Conservation (phyloP, 1,140 invertebrate genomes). For the Microplitis demolitor region DNA sequence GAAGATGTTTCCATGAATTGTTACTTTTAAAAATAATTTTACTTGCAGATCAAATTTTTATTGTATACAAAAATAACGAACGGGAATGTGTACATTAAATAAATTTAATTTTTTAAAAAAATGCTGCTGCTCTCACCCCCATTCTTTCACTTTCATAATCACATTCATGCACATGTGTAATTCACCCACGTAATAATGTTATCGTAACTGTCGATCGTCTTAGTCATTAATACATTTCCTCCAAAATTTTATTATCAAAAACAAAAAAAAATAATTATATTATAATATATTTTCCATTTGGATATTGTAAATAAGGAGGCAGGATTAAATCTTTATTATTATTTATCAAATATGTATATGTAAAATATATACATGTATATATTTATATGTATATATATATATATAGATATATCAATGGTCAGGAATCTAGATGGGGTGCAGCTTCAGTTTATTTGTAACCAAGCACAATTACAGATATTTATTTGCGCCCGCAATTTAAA, state of each 20-base stretch:
- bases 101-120: constrained; percentile 22
- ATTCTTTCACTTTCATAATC: constrained; percentile 3
- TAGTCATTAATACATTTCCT: constrained; percentile 1
- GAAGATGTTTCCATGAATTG: constrained; percentile 47
- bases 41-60: constrained; percentile 48
- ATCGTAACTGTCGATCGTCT: neutral
- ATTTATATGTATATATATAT: too few species aligned
- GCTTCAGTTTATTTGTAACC: constrained; percentile 35
- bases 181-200: too few species aligned
- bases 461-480: neutral
- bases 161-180: constrained; percentile 14
- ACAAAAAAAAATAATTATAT: constrained; percentile 35
- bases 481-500: constrained; percentile 39
- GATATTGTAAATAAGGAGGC: constrained; percentile 49
- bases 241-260: neutral
- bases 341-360: constrained; percentile 29
- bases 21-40: constrained; percentile 34
- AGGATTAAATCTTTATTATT: constrained; percentile 49
- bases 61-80: constrained; percentile 49
- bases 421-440: constrained; percentile 50
- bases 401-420: constrained; percentile 26
- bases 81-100: constrained; percentile 45
- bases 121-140: constrained; percentile 6
- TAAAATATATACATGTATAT: too few species aligned
- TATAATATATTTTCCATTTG: constrained; percentile 45